Evolutionary conservation across 1,140 invertebrate species (phyloP).

Genomic region (Lepeophtheirus salmonis): DNA sequence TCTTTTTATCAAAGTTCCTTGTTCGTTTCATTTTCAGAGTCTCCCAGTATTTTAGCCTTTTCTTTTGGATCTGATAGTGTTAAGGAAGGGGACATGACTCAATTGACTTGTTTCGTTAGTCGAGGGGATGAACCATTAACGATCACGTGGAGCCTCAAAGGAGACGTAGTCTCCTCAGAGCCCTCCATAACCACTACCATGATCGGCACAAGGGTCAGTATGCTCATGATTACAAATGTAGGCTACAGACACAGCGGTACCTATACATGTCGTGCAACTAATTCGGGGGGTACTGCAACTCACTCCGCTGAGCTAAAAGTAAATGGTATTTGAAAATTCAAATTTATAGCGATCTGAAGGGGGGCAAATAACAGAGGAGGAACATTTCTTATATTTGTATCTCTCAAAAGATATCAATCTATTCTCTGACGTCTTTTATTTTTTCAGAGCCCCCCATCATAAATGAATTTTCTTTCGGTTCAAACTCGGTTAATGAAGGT

Average conservation of each 20-base stretch:
- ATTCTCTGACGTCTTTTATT: neutral
- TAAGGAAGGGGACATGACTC: conserved; percentile 42
- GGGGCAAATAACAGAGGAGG: neutral
- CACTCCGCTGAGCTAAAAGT: conserved; percentile 43
- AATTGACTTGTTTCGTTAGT: conserved; percentile 20
- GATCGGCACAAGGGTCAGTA: conserved; percentile 16
- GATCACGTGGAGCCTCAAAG: conserved; percentile 11
- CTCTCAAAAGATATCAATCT: no score
- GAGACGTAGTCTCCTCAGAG: neutral
- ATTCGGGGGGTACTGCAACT: conserved; percentile 39
- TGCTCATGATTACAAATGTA: conserved; percentile 22
- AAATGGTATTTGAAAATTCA: conserved; percentile 40
- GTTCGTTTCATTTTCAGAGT: conserved; percentile 3
- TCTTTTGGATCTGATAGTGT: conserved; percentile 38
- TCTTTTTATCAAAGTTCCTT: neutral
- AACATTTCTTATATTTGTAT: neutral
- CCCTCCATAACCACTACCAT: neutral
- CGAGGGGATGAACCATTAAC: conserved; percentile 22
- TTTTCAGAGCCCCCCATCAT: conserved; percentile 14
- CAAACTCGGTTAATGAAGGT: conserved; percentile 1
- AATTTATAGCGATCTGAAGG: neutral
- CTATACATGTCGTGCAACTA: conserved; percentile 37
- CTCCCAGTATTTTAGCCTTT: neutral
- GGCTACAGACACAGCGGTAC: conserved; percentile 22
- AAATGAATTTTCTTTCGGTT: conserved; percentile 17